These are phyloP conservation scores for Phenganax marumi DNA, from an alignment of 92 coral and sea anemone genomes.

Conservation along the genomic window DNA sequence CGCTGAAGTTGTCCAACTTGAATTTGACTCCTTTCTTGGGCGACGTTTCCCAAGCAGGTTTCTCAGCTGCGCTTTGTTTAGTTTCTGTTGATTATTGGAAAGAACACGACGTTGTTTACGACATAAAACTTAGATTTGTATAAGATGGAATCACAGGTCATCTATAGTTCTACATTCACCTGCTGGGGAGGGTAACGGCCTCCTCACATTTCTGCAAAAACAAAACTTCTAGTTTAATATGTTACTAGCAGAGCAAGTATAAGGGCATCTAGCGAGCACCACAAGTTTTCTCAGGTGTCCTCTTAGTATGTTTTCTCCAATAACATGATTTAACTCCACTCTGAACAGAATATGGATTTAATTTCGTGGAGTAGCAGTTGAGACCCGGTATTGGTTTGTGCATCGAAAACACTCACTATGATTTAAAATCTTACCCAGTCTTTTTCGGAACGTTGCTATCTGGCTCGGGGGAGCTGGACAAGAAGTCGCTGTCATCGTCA, in stretches of 20 bases:
- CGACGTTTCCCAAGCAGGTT: slow-evolving; percentile 4
- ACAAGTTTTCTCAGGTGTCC: too few relatives aligned
- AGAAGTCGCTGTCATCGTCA: slow-evolving; percentile 41
- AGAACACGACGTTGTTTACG: not conserved
- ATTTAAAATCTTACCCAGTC: not conserved
- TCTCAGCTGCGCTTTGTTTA: not conserved
- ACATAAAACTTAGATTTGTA: not conserved
- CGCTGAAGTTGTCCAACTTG: slow-evolving; percentile 33
- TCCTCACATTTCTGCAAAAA: slow-evolving; percentile 24
- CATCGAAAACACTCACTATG: not conserved
- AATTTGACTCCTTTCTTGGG: slow-evolving; percentile 42
- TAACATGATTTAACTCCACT: too few relatives aligned
- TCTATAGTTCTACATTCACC: not conserved
- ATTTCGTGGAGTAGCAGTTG: too few relatives aligned
- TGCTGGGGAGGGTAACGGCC: not conserved
- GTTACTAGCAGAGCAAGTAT: too few relatives aligned
- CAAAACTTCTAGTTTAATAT: not conserved
- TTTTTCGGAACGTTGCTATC: slow-evolving; percentile 17
- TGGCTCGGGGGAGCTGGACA: slow-evolving; percentile 41
- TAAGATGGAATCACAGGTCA: not conserved
- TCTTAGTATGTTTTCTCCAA: too few relatives aligned
- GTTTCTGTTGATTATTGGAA: not conserved
- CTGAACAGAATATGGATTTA: too few relatives aligned
- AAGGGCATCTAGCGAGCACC: too few relatives aligned
- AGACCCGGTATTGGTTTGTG: not conserved